Evolutionary conservation across 1,140 invertebrate genomes (phyloP).

Genomic region (Homarus americanus): DNA sequence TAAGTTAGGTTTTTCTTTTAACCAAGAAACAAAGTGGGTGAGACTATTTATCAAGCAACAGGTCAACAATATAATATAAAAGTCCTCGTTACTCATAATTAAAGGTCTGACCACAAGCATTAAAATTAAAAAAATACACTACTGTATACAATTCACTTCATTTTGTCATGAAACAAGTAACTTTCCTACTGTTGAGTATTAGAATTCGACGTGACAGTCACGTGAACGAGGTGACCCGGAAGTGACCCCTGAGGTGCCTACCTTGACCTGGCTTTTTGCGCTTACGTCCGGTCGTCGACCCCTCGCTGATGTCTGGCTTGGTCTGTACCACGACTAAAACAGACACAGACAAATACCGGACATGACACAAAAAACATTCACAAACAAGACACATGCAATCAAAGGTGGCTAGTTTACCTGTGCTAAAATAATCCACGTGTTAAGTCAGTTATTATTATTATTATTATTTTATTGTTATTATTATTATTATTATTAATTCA

Average conservation of each 20-base stretch:
- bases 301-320: conserved; percentile 55
- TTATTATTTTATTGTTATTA: neutral
- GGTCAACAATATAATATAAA: too few species aligned
- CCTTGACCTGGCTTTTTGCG: conserved; percentile 70
- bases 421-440: neutral
- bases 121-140: too few species aligned
- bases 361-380: conserved; percentile 54
- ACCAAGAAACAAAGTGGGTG: too few species aligned
- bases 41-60: too few species aligned
- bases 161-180: too few species aligned
- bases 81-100: too few species aligned
- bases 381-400: conserved; percentile 33
- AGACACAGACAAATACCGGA: conserved; percentile 45
- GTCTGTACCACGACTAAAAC: conserved; percentile 62
- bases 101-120: too few species aligned
- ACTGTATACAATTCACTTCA: too few species aligned
- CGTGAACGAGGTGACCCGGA: neutral
- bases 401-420: neutral
- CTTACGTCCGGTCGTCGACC: conserved; percentile 51
- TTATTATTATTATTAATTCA: neutral
- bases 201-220: neutral
- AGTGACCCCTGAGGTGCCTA: conserved; percentile 17
- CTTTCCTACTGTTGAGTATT: neutral
- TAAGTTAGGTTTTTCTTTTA: too few species aligned
- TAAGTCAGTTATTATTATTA: neutral